Percentiles rank a stretch among this genome's conserved stretches.
phyloP scores from a whole-genome alignment of 1,140 invertebrate species.

The Leptinotarsa defecta region DNA sequence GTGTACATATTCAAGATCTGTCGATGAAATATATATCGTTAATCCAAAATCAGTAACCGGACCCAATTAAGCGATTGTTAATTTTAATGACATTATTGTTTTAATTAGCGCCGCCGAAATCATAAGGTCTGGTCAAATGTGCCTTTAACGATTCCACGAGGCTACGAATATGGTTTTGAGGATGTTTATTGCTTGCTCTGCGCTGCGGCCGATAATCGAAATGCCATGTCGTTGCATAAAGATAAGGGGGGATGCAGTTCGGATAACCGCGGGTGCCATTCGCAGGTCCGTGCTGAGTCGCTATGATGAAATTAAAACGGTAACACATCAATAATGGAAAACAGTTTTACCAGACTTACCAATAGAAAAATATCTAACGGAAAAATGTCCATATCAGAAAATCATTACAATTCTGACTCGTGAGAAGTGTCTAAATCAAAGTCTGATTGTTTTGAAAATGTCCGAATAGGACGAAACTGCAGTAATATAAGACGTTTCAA shows the following conservation, averaged over 20 bases:
- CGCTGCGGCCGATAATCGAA: constrained; percentile 38
- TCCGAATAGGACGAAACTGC: no score
- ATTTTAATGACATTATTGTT: constrained; percentile 1
- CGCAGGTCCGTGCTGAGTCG: neutral
- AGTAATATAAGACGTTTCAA: no score
- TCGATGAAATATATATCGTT: neutral
- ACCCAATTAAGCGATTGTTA: constrained; percentile 2
- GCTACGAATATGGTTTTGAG: neutral
- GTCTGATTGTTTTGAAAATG: no score
- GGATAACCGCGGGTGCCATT: neutral
- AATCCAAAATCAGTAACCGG: neutral
- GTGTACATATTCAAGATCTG: no score
- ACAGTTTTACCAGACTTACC: neutral
- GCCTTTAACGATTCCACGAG: neutral
- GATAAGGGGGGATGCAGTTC: neutral
- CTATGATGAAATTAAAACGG: neutral
- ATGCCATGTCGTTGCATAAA: constrained; percentile 29
- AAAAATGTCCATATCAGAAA: no score
- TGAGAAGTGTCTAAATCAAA: no score
- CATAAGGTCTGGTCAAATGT: constrained; percentile 3
- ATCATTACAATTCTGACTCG: no score
- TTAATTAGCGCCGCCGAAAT: neutral
- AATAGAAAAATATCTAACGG: no score
- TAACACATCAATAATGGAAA: neutral
- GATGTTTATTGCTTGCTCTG: constrained; percentile 22